Evolutionary conservation across 2,797 vertebrate genomes (phyloP).

Genomic region (Miichthys miiuy): DNA sequence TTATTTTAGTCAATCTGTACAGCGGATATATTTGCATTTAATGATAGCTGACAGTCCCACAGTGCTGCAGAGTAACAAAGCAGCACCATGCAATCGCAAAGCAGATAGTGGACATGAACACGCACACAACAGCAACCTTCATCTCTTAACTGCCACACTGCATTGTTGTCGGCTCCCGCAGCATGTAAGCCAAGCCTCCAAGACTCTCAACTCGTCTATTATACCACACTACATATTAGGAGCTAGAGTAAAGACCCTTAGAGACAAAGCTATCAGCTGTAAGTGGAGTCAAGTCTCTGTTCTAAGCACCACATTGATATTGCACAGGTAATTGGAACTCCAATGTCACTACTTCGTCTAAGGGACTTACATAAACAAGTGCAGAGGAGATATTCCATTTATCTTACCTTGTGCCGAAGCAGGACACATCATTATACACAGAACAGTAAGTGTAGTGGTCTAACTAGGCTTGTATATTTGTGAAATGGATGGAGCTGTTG

Average conservation of each 20-base stretch:
- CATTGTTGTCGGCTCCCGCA: constrained; percentile 45
- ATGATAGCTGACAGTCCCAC: constrained; percentile 18
- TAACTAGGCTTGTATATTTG: constrained; percentile 75
- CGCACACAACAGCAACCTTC: constrained; percentile 34
- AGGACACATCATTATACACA: constrained; percentile 75
- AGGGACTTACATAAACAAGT: constrained; percentile 80
- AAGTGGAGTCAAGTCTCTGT: constrained; percentile 76
- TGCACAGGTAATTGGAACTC: constrained; percentile 80
- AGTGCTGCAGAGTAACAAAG: constrained; percentile 8
- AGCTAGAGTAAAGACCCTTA: constrained; percentile 65
- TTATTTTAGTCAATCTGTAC: neutral
- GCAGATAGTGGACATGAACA: constrained; percentile 20
- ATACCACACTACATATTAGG: constrained; percentile 64
- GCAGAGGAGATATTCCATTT: constrained; percentile 75
- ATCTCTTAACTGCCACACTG: constrained; percentile 51
- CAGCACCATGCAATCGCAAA: neutral
- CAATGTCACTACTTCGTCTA: constrained; percentile 74
- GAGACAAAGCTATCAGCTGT: constrained; percentile 72
- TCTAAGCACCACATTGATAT: constrained; percentile 81
- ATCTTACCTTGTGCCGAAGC: constrained; percentile 82
- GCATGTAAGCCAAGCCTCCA: constrained; percentile 54
- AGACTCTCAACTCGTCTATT: constrained; percentile 67
- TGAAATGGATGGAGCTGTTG: constrained; percentile 69
- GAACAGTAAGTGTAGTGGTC: constrained; percentile 64
- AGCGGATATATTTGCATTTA: constrained; percentile 10